Evolutionary conservation across 2,113 vertebrate genomes (phyloP), one percentile per base, ranked within the genome.

Genomic region (Bos javanicus): DNA sequence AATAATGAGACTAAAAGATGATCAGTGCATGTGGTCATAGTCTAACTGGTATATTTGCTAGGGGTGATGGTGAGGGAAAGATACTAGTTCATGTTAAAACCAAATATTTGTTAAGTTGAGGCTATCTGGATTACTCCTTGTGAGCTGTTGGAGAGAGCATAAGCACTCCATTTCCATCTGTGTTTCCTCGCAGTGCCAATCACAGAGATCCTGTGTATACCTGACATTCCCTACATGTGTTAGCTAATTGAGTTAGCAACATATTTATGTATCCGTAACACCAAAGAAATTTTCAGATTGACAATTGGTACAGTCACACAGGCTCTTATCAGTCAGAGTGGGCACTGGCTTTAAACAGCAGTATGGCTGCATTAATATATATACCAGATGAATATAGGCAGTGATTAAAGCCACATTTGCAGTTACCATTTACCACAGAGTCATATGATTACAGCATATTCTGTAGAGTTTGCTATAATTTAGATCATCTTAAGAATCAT

Each of bases 51-150:
- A 26, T 95, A 43, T 83, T 86, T 95, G 84, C 21, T 94, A 39
- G 52, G 7, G 2, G 25, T 30, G 10, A 54, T 84, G 12, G 23
- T 36, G 26, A 50, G 78, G 21, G 14, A n/a, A 30, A 71, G 56
- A 93, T 94, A 57, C 2, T 11, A 93, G 2, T 93, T 92, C 9
- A 67, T 76, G 81, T 46, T 92, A 96, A 87, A 91, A 85, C 12
- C 8, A 93, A 60, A 25, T 93, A 83, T 95, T 90, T 82, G 10
- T 94, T 94, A 95, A 93, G 16, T 96, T 93, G 74, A 92, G 33
- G 71, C 46, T 81, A 52, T 87, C 25, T 56, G 60, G 96, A 89
- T 62, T 91, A 60, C 6, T 90, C 13, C 48, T 78, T 43, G 7
- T 92, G 46, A 74, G 7, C 36, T 87, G 0, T 81, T 91, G 15